A percentile compares a stretch with the other conserved stretches of the same genome.
phyloP scores from a whole-genome alignment of 2,113 vertebrate genomes.

The Sebastes fasciatus region DNA sequence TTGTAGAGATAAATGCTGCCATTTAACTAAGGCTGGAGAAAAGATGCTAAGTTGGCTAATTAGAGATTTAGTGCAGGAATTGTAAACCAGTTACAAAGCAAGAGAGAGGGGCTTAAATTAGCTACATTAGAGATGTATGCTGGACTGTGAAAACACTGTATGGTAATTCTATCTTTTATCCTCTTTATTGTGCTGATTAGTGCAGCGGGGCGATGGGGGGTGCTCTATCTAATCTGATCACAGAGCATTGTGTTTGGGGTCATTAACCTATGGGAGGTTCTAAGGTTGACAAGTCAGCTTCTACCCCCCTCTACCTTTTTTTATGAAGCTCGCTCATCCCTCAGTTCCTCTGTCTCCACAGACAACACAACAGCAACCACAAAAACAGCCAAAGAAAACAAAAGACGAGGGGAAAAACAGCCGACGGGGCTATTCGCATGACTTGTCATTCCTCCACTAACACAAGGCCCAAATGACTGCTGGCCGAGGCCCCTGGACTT shows the following conservation, averaged over 20 bases:
- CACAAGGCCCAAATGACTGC: slow-evolving; percentile 65
- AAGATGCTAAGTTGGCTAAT: slow-evolving; percentile 76
- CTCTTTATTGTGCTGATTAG: slow-evolving; percentile 82
- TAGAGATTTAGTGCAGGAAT: slow-evolving; percentile 79
- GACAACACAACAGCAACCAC: slow-evolving; percentile 76
- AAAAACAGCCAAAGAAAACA: slow-evolving; percentile 79
- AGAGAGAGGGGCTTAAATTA: slow-evolving; percentile 70
- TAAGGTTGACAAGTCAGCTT: slow-evolving; percentile 80
- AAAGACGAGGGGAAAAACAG: slow-evolving; percentile 80
- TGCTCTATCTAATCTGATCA: slow-evolving; percentile 87
- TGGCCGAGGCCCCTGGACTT: slow-evolving; percentile 66
- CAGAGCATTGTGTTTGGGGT: slow-evolving; percentile 86
- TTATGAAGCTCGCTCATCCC: slow-evolving; percentile 59
- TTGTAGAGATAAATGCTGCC: slow-evolving; percentile 70
- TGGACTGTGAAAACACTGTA: slow-evolving; percentile 77
- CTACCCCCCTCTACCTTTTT: slow-evolving; percentile 56
- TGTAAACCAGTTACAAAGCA: slow-evolving; percentile 76
- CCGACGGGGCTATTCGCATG: slow-evolving; percentile 82
- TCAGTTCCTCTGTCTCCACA: slow-evolving; percentile 63
- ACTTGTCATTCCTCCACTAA: slow-evolving; percentile 78
- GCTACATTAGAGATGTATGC: slow-evolving; percentile 70
- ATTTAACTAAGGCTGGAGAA: slow-evolving; percentile 67
- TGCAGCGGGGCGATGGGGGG: slow-evolving; percentile 73
- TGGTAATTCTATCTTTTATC: slow-evolving; percentile 81
- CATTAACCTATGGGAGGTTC: slow-evolving; percentile 86